Evolutionary conservation across 2,113 vertebrate genomes (phyloP).

Genomic region (Microcebus griseorufus): DNA sequence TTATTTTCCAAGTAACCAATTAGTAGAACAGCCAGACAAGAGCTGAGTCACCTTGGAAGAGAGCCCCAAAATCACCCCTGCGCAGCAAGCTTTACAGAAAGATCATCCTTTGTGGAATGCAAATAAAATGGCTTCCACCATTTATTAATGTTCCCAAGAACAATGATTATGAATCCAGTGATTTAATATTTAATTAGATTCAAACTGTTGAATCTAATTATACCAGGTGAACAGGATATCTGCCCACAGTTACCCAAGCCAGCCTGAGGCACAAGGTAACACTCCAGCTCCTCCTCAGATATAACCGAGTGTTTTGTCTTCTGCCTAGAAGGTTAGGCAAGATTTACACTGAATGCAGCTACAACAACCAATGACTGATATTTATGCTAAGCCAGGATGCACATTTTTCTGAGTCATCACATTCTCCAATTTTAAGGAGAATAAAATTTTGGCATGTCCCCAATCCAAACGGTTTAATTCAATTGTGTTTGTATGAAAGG

Average conservation of each 20-base stretch:
- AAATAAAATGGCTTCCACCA: slow-evolving; percentile 44
- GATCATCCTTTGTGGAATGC: slow-evolving; percentile 32
- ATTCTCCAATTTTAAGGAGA: slow-evolving; percentile 16
- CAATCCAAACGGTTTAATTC: background rate
- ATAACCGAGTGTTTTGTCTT: background rate
- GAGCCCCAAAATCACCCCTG: slow-evolving; percentile 53
- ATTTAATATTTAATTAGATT: background rate
- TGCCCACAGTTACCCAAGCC: background rate
- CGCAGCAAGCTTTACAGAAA: slow-evolving; percentile 61
- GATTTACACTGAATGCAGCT: background rate
- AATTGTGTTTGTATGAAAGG: background rate
- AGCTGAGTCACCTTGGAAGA: slow-evolving; percentile 74
- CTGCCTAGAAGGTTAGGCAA: background rate
- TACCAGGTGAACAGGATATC: background rate
- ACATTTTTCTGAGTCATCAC: slow-evolving; percentile 13
- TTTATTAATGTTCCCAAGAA: slow-evolving; percentile 37
- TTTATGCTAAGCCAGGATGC: background rate
- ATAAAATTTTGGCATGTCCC: slow-evolving; percentile 21
- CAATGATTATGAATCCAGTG: slow-evolving; percentile 32
- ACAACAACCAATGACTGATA: background rate
- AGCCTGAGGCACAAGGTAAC: background rate
- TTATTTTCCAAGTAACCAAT: slow-evolving; percentile 69
- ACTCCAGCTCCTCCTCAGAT: background rate
- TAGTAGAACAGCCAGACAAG: slow-evolving; percentile 65
- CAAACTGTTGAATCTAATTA: background rate